A percentile compares a stretch with the other conserved stretches of the same genome.
Evolutionary conservation across 2,797 vertebrate genomes (phyloP).

Genomic region (Antennarius maculatus): DNA sequence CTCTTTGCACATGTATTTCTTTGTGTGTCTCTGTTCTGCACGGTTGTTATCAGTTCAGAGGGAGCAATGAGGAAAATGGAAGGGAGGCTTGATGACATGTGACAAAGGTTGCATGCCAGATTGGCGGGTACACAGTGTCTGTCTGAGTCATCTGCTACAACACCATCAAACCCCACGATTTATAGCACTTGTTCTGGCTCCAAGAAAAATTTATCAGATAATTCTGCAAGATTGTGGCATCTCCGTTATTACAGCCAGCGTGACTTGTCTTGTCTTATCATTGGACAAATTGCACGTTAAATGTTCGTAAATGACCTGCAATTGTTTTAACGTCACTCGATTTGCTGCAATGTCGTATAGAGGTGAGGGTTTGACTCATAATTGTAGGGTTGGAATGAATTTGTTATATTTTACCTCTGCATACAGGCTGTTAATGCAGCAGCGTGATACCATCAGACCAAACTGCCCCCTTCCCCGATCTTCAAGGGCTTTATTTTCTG

Average conservation of each 20-base stretch:
- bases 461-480: too few relatives aligned
- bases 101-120: constrained; percentile 71
- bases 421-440: not conserved
- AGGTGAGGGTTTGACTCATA: not conserved
- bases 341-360: not conserved
- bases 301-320: not conserved
- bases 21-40: constrained; percentile 24
- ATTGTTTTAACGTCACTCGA: not conserved
- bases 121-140: constrained; percentile 70
- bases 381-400: not conserved
- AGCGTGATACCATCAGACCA: too few relatives aligned
- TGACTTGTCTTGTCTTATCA: not conserved
- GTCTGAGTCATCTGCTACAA: constrained; percentile 67
- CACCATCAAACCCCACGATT: constrained; percentile 53
- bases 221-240: constrained; percentile 2
- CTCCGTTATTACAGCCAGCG: not conserved
- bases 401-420: too few relatives aligned
- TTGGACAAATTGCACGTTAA: not conserved
- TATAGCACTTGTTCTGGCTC: constrained; percentile 37
- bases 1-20: constrained; percentile 36
- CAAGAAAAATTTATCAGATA: constrained; percentile 27
- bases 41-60: constrained; percentile 51
- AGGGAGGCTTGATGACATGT: constrained; percentile 69
- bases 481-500: too few relatives aligned
- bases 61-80: constrained; percentile 62